Evolutionary conservation across 2,888 invertebrate species (phyloP).

Genomic region (Diaperis boleti): DNA sequence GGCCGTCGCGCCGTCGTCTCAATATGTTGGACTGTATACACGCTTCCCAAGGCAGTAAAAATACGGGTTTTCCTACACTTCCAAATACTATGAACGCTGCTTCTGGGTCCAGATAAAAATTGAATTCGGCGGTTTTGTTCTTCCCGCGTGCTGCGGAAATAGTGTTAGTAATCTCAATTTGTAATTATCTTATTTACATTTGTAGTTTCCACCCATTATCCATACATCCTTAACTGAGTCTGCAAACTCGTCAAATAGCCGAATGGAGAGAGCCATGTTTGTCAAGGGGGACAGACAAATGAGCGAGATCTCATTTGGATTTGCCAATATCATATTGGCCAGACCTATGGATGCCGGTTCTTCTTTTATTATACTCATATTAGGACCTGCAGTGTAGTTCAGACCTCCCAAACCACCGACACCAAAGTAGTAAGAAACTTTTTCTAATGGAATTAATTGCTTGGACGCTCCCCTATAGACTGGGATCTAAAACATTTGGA

Average conservation of each 20-base stretch:
- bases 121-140: constrained; percentile 75
- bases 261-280: constrained; percentile 81
- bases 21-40: constrained; percentile 47
- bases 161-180: background rate
- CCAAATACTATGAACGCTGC: constrained; percentile 80
- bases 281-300: constrained; percentile 82
- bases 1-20: too few relatives aligned
- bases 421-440: constrained; percentile 68
- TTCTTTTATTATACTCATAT: constrained; percentile 51
- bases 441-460: constrained; percentile 65
- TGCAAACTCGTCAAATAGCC: constrained; percentile 76
- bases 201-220: constrained; percentile 84
- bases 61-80: constrained; percentile 70
- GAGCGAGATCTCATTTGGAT: constrained; percentile 72
- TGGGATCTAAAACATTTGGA: constrained; percentile 70
- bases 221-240: constrained; percentile 75
- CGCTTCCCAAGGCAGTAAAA: constrained; percentile 79
- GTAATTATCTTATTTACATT: constrained; percentile 66
- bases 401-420: constrained; percentile 80
- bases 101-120: constrained; percentile 83
- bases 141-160: background rate
- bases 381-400: constrained; percentile 63
- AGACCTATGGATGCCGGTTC: constrained; percentile 71
- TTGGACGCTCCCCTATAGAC: constrained; percentile 75
- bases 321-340: constrained; percentile 70